These are phyloP conservation scores for Hystrix brachyura DNA, from an alignment of 2,113 vertebrate species.

Conservation along the genomic window DNA sequence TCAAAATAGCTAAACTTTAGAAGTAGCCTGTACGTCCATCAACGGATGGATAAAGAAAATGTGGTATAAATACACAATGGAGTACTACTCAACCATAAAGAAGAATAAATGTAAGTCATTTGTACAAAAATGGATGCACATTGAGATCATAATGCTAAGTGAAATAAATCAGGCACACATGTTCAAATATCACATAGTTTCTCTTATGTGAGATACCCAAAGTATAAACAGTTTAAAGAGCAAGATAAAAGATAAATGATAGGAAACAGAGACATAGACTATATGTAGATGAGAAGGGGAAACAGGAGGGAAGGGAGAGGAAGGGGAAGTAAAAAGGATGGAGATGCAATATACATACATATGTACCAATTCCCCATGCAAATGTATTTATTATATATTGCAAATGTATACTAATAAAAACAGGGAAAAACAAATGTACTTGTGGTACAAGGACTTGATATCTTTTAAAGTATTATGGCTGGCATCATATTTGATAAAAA, in stretches of 20 bases:
- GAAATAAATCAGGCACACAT: neutral
- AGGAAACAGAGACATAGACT: neutral
- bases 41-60: neutral
- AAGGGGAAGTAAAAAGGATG: neutral
- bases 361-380: neutral
- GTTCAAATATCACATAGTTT: neutral
- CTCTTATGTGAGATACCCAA: neutral
- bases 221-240: neutral
- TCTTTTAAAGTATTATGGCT: neutral
- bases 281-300: neutral
- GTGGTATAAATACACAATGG: neutral
- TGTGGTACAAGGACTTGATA: neutral
- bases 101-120: neutral
- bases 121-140: neutral
- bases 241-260: neutral
- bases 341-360: neutral
- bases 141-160: neutral
- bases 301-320: neutral
- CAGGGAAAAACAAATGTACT: neutral
- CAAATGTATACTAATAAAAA: neutral
- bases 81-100: neutral
- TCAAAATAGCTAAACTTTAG: neutral
- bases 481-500: neutral
- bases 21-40: neutral
- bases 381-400: neutral